Evolutionary conservation across 1,140 invertebrate species (phyloP), one percentile per base, ranked within the genome.

Genomic region (Cylas formicarius): DNA sequence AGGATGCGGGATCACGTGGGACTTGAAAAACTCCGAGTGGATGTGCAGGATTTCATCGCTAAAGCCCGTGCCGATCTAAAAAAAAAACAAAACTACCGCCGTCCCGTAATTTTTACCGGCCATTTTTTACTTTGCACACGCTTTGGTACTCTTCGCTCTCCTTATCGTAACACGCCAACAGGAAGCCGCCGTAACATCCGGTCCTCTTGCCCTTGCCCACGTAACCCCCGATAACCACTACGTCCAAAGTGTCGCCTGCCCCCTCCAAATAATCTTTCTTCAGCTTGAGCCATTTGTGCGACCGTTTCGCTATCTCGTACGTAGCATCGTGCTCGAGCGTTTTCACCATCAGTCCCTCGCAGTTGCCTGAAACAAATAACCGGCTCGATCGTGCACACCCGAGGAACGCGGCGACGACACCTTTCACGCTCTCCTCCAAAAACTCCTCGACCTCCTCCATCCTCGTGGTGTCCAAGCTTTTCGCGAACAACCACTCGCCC

Each of bases 281-380:
- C 29, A 98, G 63, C 76, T 98, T 98, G 2, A 97, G 69, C 95
- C 95, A 98, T 68, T 97, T 98, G 47, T 86, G 80, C 0, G 94
- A 98, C 27, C 97, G 71, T 64, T 96, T 94, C 0, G 95, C 94
- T 57, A 99, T 97, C 74, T 99, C 95, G 70, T 99, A 99, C 0
- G 88, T 90, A 1, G 96, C 90, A 59, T 96, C 84, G 43, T 83
- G 78, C 56, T 90, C 81, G 22, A 99, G 68, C 0, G 93, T 93
- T 72, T 99, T 99, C 1, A 99, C 89, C 96, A 99, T 99, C 6
- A 99, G 71, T 8, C 97, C 96, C 73, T 99, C 97, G 68, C 96
- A 99, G 62, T 95, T 95, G 21, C 87, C 84, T 84, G 49, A 33
- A 40, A 52, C 16, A 34, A 33, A 11, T 11, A 6, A 18, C n/a